Conservation (phyloP, 2,113 vertebrate species). For the Cochlearius cochlearius region DNA sequence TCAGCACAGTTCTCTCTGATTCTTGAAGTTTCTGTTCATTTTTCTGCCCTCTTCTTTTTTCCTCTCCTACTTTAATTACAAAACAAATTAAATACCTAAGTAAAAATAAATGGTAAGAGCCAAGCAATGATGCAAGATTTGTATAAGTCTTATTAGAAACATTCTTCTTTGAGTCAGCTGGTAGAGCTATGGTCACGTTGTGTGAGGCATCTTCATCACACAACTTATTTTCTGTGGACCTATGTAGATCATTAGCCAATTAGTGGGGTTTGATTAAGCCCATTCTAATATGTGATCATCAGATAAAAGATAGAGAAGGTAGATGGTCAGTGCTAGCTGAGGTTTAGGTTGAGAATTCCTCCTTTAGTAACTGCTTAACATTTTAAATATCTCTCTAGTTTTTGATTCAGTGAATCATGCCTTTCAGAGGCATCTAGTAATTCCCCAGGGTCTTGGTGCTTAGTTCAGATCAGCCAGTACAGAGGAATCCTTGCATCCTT, state of each 20-base stretch:
- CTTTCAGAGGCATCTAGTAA: neutral
- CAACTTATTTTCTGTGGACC: neutral
- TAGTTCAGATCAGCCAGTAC: neutral
- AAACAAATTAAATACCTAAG: neutral
- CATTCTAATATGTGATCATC: neutral
- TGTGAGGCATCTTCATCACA: neutral
- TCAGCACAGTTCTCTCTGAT: neutral
- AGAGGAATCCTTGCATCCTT: neutral
- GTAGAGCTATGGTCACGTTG: rapidly evolving
- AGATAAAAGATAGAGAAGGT: neutral
- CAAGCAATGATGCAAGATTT: neutral
- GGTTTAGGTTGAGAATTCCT: neutral
- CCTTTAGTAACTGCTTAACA: neutral
- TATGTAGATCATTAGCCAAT: neutral
- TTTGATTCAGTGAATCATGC: neutral
- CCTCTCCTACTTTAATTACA: neutral
- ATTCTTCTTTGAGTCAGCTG: neutral
- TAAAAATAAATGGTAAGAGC: neutral
- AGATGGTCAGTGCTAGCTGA: neutral
- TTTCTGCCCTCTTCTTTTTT: neutral
- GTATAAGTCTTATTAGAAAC: neutral
- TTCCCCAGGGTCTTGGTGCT: neutral
- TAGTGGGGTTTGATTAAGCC: neutral
- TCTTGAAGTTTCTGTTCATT: neutral
- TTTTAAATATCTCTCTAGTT: neutral